These are phyloP conservation scores for Centropristis striata DNA, from an alignment of 2,113 vertebrate species.

Conservation along the genomic window DNA sequence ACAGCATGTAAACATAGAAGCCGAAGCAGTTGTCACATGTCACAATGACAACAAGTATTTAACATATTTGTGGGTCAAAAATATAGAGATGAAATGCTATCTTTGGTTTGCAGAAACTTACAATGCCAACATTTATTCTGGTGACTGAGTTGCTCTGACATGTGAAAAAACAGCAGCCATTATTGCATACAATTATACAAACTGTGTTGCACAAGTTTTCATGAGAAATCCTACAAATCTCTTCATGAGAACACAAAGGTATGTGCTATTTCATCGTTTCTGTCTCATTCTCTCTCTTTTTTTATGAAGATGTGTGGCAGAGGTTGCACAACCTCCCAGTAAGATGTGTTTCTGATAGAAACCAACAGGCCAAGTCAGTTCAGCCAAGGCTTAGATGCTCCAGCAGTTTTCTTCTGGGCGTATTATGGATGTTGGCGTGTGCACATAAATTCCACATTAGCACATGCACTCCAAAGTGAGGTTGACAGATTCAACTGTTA, in stretches of 20 bases:
- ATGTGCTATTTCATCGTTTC: constrained; percentile 26
- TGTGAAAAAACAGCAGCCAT: no score
- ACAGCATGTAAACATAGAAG: no score
- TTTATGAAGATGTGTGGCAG: constrained; percentile 39
- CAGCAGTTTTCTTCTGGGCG: constrained; percentile 29
- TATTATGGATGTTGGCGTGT: constrained; percentile 34
- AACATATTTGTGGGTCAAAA: no score
- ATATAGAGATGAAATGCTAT: no score
- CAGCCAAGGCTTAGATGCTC: constrained; percentile 45
- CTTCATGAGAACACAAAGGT: neutral
- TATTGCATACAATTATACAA: no score
- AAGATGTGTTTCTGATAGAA: constrained; percentile 61
- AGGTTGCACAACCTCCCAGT: constrained; percentile 57
- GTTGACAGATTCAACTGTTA: constrained; percentile 48
- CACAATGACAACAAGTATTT: no score
- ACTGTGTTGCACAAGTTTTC: no score
- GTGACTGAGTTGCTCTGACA: no score
- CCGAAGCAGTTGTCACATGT: no score
- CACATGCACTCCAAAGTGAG: constrained; percentile 25
- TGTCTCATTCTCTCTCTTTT: constrained; percentile 24
- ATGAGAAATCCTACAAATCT: no score
- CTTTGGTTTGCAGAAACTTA: no score
- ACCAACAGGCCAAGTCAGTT: constrained; percentile 40
- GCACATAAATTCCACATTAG: constrained; percentile 38
- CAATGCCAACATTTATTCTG: no score